These are phyloP conservation scores for Pardosa pseudoannulata DNA, from an alignment of 2,888 invertebrate genomes.

Conservation along the genomic window DNA sequence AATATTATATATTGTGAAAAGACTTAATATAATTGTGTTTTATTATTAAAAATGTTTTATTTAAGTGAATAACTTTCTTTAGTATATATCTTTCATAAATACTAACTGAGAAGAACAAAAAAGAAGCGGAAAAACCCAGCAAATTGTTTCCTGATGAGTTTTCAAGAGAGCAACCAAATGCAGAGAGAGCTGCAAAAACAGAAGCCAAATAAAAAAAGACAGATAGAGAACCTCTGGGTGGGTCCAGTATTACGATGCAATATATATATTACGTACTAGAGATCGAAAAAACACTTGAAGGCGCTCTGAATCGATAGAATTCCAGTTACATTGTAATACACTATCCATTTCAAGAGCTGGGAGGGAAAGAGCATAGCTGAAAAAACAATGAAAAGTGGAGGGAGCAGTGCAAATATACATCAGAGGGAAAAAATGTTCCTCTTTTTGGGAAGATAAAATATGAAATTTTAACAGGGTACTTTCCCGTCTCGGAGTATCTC, in stretches of 20 bases:
- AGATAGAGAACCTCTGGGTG: not conserved
- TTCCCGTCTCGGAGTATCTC: constrained; percentile 14
- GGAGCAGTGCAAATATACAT: constrained; percentile 22
- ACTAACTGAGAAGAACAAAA: not conserved
- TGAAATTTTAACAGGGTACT: constrained; percentile 22
- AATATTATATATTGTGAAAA: too few species aligned
- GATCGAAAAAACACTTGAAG: constrained; percentile 4
- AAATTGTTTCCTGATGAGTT: constrained; percentile 5
- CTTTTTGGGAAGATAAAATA: not conserved
- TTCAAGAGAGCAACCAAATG: not conserved
- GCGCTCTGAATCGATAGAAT: constrained; percentile 3
- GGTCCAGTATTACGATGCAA: not conserved
- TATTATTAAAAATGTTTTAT: too few species aligned
- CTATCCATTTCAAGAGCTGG: not conserved
- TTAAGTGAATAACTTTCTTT: too few species aligned
- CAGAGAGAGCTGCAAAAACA: not conserved
- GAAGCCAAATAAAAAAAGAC: not conserved
- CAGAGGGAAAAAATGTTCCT: not conserved
- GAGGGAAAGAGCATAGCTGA: not conserved
- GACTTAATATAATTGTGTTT: too few species aligned
- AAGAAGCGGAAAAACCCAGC: not conserved
- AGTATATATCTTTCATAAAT: too few species aligned
- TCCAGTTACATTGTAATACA: constrained; percentile 14
- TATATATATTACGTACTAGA: constrained; percentile 14
- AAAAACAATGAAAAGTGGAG: constrained; percentile 6